phyloP scores from a whole-genome alignment of 2,797 vertebrate species.

The Anolis apletophallus region DNA sequence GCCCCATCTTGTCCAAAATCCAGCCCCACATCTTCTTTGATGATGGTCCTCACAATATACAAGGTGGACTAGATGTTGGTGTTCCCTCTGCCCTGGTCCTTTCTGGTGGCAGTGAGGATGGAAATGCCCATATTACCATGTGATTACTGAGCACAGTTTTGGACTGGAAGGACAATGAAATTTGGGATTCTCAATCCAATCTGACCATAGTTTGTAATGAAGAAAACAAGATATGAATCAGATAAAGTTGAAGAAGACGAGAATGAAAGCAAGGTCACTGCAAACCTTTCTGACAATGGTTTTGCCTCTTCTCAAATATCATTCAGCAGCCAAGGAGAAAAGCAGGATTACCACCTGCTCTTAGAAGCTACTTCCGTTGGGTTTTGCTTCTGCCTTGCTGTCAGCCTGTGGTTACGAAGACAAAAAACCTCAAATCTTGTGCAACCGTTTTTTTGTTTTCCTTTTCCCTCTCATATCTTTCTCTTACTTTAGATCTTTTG shows the following conservation, averaged over 20 bases:
- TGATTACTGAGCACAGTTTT: slow-evolving; percentile 3
- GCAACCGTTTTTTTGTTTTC: not conserved
- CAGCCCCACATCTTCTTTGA: slow-evolving; percentile 81
- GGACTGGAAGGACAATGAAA: not conserved
- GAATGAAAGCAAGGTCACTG: not conserved
- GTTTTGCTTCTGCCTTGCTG: not conserved
- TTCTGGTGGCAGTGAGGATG: slow-evolving; percentile 26
- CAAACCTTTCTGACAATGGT: too few relatives aligned
- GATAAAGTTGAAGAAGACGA: not conserved
- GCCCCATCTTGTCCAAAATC: slow-evolving; percentile 73
- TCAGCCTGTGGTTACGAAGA: not conserved
- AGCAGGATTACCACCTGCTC: too few relatives aligned
- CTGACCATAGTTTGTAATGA: slow-evolving; percentile 28
- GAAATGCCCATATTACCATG: not conserved
- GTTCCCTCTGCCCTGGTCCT: slow-evolving; percentile 72
- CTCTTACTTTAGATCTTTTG: not conserved
- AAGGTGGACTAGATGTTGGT: slow-evolving; percentile 61
- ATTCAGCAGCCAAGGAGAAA: too few relatives aligned
- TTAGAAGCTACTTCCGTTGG: too few relatives aligned
- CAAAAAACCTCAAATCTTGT: not conserved
- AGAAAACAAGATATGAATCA: not conserved
- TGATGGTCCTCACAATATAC: slow-evolving; percentile 67
- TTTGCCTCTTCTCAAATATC: too few relatives aligned
- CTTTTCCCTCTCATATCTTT: not conserved
- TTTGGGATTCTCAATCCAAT: not conserved